Evolutionary conservation across 2,888 invertebrate genomes (phyloP), one percentile per base, ranked within the genome.

Genomic region (Sicus ferrugineus): DNA sequence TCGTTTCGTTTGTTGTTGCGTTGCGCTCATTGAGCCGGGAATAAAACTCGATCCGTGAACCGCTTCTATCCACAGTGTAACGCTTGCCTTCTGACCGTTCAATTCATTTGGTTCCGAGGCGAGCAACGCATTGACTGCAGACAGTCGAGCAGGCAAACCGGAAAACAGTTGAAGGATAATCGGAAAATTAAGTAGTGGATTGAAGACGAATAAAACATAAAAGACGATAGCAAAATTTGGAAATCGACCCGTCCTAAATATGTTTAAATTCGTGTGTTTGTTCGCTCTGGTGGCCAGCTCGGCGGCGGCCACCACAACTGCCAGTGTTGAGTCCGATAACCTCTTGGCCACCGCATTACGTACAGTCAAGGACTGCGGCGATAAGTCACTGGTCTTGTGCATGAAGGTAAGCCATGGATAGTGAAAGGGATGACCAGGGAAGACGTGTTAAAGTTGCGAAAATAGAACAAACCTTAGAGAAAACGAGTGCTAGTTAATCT

Each of bases 341-440:
- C 80, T 88, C 59, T 83, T 92, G 80, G 89, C 89, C 75, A 89
- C 89, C 52, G 91, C 91, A 11, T 86, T 92, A 70, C 88, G 88
- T 80, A 90, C 92, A 83, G 87, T 92, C 73, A 89, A 91, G 86
- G 90, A 90, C 79, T 93, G 93, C 84, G 89, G 90, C 64, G 87
- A 88, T 77, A 90, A 89, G 78, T 90, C 91, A 77, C 88, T 92
- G 84, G 86, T 89, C 73, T 82, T 90, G 77, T 93, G 93, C 87
- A 87, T 92, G 78, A 93, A 93, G 90, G 92, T 92, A 87, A 87
- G 79, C n/a, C n/a, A n/a, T n/a, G n/a, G n/a, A n/a, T 46, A 23
- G 30, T 26, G 30, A 5, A 58, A 42, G n/a, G 9, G 19, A 65
- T 7, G 9, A 38, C 9, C n/a, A 56, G 7, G 56, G 28, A n/a